These are phyloP conservation scores for Hypocryptadius cinnamomeus DNA, from an alignment of 2,113 vertebrate genomes.

Conservation along the genomic window DNA sequence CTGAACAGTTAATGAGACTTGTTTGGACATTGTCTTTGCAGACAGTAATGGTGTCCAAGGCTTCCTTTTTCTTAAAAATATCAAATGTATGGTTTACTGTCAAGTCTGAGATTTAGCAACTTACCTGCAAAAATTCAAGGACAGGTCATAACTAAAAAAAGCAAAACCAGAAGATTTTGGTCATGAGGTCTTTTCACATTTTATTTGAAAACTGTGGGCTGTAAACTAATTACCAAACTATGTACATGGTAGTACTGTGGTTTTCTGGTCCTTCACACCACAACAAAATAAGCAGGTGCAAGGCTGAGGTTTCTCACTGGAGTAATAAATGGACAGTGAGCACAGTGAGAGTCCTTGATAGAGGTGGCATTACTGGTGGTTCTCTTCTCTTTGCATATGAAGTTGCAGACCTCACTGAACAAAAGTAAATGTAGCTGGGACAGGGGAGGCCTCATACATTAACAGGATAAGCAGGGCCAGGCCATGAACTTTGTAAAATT, in stretches of 20 bases:
- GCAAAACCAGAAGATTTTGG: not conserved
- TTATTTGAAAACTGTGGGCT: constrained; percentile 22
- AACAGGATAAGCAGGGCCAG: not conserved
- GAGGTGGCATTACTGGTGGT: not conserved
- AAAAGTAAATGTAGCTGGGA: not conserved
- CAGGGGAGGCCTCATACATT: not conserved
- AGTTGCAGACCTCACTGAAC: not conserved
- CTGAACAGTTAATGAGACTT: not conserved
- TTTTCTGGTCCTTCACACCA: not conserved
- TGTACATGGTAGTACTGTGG: not conserved
- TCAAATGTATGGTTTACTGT: not conserved
- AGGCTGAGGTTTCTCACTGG: not conserved
- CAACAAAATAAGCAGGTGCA: not conserved
- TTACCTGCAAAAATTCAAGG: not conserved
- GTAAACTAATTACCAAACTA: not conserved
- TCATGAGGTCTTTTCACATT: not conserved
- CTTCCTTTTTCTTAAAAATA: not conserved
- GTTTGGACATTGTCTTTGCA: not conserved
- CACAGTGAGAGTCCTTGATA: not conserved
- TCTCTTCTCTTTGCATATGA: not conserved
- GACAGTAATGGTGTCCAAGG: not conserved
- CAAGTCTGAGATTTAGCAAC: not conserved
- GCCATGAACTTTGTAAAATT: not conserved
- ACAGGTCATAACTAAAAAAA: not conserved
- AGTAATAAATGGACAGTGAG: not conserved